A percentile compares a stretch with the other conserved stretches of the same genome.
phyloP scores from a whole-genome alignment of 2,113 vertebrate species.

The Vidua macroura region DNA sequence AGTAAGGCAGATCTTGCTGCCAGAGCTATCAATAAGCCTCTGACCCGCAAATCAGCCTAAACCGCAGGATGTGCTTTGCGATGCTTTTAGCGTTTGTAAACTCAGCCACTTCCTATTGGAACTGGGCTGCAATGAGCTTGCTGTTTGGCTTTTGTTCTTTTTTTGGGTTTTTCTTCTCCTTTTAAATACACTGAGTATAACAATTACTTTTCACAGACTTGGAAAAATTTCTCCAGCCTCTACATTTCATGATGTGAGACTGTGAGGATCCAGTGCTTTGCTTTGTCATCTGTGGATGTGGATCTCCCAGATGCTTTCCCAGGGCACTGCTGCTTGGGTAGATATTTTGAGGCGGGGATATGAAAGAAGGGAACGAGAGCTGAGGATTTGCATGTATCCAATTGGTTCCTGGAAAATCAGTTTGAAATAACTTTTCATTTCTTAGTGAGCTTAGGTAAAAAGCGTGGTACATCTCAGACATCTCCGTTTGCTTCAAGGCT shows the following conservation, averaged over 20 bases:
- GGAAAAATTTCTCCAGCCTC: no score
- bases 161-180: not conserved
- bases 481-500: not conserved
- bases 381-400: not conserved
- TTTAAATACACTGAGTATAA: not conserved
- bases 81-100: not conserved
- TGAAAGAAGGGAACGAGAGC: not conserved
- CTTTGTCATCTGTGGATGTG: accelerated
- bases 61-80: not conserved
- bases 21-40: not conserved
- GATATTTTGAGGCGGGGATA: not conserved
- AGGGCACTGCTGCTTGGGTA: not conserved
- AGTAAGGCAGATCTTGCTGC: not conserved
- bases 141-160: not conserved
- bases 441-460: not conserved
- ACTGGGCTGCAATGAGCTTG: not conserved
- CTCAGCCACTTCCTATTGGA: not conserved
- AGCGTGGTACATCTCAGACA: accelerated
- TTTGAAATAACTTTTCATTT: not conserved
- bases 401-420: not conserved
- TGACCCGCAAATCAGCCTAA: not conserved
- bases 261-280: not conserved
- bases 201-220: not conserved
- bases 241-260: not conserved
- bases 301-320: not conserved